These are phyloP conservation scores for Campopleginae sp. DNA, from an alignment of 2,888 invertebrate genomes.

Conservation along the genomic window DNA sequence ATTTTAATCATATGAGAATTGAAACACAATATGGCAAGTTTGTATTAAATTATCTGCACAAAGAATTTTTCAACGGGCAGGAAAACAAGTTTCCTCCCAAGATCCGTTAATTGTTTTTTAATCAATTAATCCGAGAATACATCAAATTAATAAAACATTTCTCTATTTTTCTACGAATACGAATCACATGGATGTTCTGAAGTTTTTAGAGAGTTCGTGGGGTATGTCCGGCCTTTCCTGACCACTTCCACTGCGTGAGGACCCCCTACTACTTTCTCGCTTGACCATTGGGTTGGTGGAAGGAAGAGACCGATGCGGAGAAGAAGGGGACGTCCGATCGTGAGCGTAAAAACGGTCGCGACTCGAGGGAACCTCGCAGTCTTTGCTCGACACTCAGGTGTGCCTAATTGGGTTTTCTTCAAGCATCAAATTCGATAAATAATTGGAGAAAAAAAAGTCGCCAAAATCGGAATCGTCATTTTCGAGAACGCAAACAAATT, in stretches of 20 bases:
- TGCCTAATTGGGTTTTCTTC: conserved; percentile 56
- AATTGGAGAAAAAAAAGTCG: conserved; percentile 29
- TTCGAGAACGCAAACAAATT: background rate
- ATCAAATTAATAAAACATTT: background rate
- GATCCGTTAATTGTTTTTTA: background rate
- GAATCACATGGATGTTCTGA: background rate
- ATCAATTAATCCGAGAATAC: background rate
- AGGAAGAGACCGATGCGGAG: conserved; percentile 49
- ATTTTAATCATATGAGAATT: background rate
- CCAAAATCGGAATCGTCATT: background rate
- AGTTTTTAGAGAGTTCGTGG: conserved; percentile 45
- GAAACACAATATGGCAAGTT: background rate
- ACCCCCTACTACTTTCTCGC: conserved; percentile 26
- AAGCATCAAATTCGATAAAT: conserved; percentile 36
- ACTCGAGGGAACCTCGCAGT: conserved; percentile 74
- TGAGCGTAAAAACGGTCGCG: conserved; percentile 76
- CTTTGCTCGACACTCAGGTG: conserved; percentile 62
- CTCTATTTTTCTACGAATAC: background rate
- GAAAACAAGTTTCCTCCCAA: background rate
- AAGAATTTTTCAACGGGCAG: background rate
- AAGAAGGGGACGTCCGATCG: conserved; percentile 66
- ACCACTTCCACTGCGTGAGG: conserved; percentile 17
- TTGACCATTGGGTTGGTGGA: background rate
- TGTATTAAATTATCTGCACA: background rate
- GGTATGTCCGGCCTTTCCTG: conserved; percentile 25